Evolutionary conservation across 2,113 vertebrate genomes (phyloP).

Genomic region (Acinonyx jubatus): DNA sequence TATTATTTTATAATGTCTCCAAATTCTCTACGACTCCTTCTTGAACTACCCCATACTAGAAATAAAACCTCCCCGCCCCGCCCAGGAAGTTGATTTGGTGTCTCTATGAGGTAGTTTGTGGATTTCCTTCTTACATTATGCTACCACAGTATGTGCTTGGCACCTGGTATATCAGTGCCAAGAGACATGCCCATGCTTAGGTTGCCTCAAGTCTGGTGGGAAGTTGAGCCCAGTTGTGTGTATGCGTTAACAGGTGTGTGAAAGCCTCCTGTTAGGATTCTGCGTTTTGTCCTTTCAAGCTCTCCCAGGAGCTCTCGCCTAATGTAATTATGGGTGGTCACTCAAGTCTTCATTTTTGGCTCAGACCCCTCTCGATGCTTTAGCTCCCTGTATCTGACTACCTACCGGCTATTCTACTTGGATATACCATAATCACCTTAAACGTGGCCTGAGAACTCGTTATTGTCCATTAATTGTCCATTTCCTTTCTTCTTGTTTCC

Average conservation of each 20-base stretch:
- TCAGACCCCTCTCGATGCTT: neutral
- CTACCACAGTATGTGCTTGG: no score
- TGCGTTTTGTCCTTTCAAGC: neutral
- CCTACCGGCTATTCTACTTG: neutral
- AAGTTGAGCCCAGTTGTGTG: neutral
- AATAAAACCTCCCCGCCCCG: neutral
- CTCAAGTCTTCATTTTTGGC: neutral
- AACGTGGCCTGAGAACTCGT: neutral
- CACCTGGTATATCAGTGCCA: neutral
- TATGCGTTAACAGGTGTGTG: neutral
- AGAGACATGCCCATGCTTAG: no score
- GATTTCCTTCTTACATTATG: neutral
- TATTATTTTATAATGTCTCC: neutral
- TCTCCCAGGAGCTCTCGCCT: neutral
- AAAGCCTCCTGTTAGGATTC: neutral
- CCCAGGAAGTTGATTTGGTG: neutral
- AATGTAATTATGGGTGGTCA: neutral
- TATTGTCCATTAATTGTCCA: neutral
- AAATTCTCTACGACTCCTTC: neutral
- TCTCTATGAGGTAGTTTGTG: neutral
- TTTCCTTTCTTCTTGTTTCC: neutral
- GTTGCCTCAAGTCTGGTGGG: neutral
- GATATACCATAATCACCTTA: no score
- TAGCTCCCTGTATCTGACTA: neutral
- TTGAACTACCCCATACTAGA: rapidly evolving